These are phyloP conservation scores for Philaethria dido DNA, from an alignment of 2,888 invertebrate genomes.

Conservation along the genomic window DNA sequence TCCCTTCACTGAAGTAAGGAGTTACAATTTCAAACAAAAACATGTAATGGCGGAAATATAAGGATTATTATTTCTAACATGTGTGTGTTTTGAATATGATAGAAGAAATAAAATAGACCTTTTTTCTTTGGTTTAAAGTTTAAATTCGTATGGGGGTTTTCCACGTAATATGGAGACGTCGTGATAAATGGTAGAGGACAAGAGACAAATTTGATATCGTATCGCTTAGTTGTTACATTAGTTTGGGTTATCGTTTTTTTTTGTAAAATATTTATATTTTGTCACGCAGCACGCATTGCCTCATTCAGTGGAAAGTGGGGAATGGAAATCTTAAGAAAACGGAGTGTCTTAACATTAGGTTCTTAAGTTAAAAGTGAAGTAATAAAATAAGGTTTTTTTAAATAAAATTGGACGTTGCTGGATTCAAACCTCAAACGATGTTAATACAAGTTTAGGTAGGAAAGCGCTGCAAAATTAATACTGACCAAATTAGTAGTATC, in stretches of 20 bases:
- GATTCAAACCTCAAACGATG: too few relatives aligned
- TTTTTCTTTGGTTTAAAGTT: slow-evolving; percentile 26
- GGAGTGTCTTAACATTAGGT: too few relatives aligned
- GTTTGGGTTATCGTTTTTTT: slow-evolving; percentile 52
- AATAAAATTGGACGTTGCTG: too few relatives aligned
- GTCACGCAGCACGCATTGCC: too few relatives aligned
- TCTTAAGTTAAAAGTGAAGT: too few relatives aligned
- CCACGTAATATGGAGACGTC: slow-evolving; percentile 48
- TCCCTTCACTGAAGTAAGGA: background rate
- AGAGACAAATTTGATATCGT: slow-evolving; percentile 69
- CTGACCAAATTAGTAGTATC: too few relatives aligned
- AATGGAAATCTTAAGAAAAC: too few relatives aligned
- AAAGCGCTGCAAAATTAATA: too few relatives aligned
- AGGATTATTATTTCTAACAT: slow-evolving; percentile 19
- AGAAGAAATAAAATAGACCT: slow-evolving; percentile 10
- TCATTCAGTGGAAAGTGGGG: too few relatives aligned
- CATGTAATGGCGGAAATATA: slow-evolving; percentile 6
- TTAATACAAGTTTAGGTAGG: too few relatives aligned
- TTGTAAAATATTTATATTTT: slow-evolving; percentile 40
- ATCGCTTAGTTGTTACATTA: slow-evolving; percentile 47
- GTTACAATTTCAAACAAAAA: background rate
- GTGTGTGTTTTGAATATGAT: background rate
- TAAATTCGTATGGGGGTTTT: slow-evolving; percentile 31
- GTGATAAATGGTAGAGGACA: slow-evolving; percentile 63
- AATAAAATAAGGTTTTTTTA: too few relatives aligned